phyloP scores from a whole-genome alignment of 2,888 invertebrate species.

The Villa cingulata region DNA sequence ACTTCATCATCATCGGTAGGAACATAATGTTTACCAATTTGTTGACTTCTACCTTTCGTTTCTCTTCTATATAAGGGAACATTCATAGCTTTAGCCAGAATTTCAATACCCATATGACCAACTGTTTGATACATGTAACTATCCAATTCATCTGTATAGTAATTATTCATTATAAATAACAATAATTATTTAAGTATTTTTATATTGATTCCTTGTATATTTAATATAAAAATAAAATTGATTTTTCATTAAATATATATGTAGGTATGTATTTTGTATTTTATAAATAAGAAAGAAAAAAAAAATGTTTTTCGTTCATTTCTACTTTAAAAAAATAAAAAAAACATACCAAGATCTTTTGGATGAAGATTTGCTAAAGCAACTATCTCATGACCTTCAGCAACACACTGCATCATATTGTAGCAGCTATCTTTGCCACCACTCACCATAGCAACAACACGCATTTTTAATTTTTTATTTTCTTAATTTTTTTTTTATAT shows the following conservation, averaged over 20 bases:
- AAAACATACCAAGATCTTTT: constrained; percentile 52
- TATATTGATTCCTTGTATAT: not conserved
- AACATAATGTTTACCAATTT: constrained; percentile 63
- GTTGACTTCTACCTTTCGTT: constrained; percentile 73
- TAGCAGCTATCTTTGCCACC: constrained; percentile 99
- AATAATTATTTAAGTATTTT: too few relatives aligned
- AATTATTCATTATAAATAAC: too few relatives aligned
- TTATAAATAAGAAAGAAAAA: too few relatives aligned
- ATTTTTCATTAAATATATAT: not conserved
- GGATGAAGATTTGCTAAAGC: constrained; percentile 94
- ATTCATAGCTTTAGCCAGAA: constrained; percentile 87
- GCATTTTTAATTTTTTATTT: constrained; percentile 43
- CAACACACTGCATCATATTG: constrained; percentile 96
- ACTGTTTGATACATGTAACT: constrained; percentile 99
- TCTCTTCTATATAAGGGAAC: constrained; percentile 76
- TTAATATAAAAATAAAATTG: not conserved
- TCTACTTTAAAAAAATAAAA: too few relatives aligned
- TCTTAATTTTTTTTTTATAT: too few relatives aligned
- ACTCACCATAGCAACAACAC: constrained; percentile 79
- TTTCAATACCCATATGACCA: constrained; percentile 84
- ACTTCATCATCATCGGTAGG: constrained; percentile 87
- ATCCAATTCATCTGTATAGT: constrained; percentile 67
- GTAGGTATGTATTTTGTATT: too few relatives aligned
- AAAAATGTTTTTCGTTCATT: too few relatives aligned
- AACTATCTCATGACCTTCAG: constrained; percentile 84